These are phyloP conservation scores for Idaea biselata DNA, from an alignment of 2,888 invertebrate species.

Conservation along the genomic window DNA sequence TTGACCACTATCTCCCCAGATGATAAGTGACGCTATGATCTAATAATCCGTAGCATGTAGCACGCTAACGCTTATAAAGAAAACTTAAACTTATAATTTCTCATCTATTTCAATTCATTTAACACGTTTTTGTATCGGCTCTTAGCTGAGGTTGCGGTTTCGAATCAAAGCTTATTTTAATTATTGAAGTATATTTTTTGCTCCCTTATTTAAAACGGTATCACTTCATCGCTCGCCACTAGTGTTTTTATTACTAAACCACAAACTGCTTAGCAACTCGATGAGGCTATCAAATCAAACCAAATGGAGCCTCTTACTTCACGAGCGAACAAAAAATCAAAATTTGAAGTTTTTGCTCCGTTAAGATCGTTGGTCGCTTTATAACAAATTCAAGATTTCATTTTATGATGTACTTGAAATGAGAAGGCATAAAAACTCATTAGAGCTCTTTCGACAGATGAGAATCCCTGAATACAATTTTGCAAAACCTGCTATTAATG, in stretches of 20 bases:
- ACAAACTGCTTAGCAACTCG: neutral
- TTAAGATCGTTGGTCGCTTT: neutral
- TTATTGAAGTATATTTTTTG: conserved; percentile 24
- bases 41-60: too few species aligned
- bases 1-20: too few species aligned
- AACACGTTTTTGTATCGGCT: too few species aligned
- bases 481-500: neutral
- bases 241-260: conserved; percentile 13
- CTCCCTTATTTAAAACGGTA: neutral
- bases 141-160: too few species aligned
- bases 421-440: neutral
- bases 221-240: conserved; percentile 3
- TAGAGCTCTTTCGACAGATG: neutral
- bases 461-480: neutral
- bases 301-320: neutral
- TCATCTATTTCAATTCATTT: too few species aligned
- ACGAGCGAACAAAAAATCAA: neutral
- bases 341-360: neutral
- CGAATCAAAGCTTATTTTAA: too few species aligned
- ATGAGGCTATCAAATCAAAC: neutral
- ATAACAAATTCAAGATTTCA: conserved; percentile 1
- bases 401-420: neutral
- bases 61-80: too few species aligned
- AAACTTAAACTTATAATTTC: too few species aligned
- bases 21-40: too few species aligned